These are phyloP conservation scores for Rhingia rostrata DNA, from an alignment of 2,888 invertebrate genomes.

Conservation along the genomic window DNA sequence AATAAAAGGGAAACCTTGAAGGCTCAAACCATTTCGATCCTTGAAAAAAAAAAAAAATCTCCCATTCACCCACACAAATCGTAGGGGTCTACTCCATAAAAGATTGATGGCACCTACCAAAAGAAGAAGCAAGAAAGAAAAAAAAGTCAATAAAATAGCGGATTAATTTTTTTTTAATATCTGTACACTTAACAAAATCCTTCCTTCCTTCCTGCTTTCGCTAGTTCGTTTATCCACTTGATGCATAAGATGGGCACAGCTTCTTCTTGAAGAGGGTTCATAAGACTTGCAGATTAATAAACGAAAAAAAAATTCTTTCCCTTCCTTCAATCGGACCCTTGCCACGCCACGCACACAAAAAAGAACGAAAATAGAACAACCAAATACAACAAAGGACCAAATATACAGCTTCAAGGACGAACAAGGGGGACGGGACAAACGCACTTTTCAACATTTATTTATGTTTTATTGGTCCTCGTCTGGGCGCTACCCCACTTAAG, in stretches of 20 bases:
- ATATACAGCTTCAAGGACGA: neutral
- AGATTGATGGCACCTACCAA: slow-evolving; percentile 54
- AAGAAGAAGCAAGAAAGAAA: neutral
- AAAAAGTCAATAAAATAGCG: slow-evolving; percentile 71
- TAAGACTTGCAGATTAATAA: slow-evolving; percentile 68
- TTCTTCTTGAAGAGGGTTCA: slow-evolving; percentile 45
- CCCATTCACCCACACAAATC: neutral
- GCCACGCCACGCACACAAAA: slow-evolving; percentile 14
- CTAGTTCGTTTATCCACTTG: slow-evolving; percentile 10
- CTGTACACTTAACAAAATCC: slow-evolving; percentile 42
- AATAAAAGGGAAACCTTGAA: slow-evolving; percentile 44
- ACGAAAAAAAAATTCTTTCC: slow-evolving; percentile 26
- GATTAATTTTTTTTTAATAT: slow-evolving; percentile 70
- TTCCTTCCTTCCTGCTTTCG: slow-evolving; percentile 2
- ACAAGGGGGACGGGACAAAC: neutral
- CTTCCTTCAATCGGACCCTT: neutral
- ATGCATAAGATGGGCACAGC: neutral
- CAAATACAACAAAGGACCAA: neutral
- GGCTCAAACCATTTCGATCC: slow-evolving; percentile 11
- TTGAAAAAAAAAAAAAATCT: neutral
- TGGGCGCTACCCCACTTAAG: slow-evolving; percentile 62
- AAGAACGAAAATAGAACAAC: neutral
- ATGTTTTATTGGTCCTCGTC: slow-evolving; percentile 61
- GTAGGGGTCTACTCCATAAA: slow-evolving; percentile 27
- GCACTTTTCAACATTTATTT: slow-evolving; percentile 64